Base-by-base conservation (phyloP, 2,797 vertebrate genomes). In the Sciurus vulgaris region DNA sequence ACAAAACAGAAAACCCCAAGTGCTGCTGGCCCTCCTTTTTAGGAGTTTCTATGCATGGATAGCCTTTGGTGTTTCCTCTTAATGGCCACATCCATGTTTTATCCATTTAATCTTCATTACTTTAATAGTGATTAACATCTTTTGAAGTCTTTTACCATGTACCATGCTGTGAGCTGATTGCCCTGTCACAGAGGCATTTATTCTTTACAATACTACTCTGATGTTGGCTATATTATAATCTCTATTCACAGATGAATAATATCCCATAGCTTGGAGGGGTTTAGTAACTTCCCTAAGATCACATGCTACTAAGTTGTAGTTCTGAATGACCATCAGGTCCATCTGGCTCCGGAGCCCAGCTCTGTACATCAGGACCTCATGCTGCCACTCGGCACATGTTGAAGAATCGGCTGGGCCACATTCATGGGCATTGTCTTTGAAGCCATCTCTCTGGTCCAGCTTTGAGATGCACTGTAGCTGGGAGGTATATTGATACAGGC, bases 391-490 rank as follows among this genome's bases (percentile, higher is more conserved):
- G 30, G 0, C 38, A 17, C 3, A 7, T 83, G 35, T 33, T 65
- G 38, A 70, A 81, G 65, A 28, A 18, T 30, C 47, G 63, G 12
- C 69, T 44, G 78, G 73, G 18, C 54, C 35, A 54, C 9, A 4
- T 54, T 28, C 26, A 47, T 69, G 86, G 59, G 3, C 67, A 77
- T 61, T 92, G 74, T 69, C 63, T 93, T 77, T 86, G 38, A 95
- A 83, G 9, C 74, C 70, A 9, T 95, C 69, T 86, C 28, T 38
- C 74, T 92, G 14, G 67, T 63, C 41, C 26, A 47, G 18, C 54
- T 93, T 83, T 69, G 85, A 96, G 73, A 93, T 61, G 33, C 33
- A 65, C 38, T 14, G 0, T n/a, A 77, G 79, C 67, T 65, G 8
- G 67, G 84, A 88, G 44, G 54, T 54, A 2, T 49, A 63, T 63